Evolutionary conservation across 1,140 invertebrate species (phyloP).

Genomic region (Drosophila nigromelanica): DNA sequence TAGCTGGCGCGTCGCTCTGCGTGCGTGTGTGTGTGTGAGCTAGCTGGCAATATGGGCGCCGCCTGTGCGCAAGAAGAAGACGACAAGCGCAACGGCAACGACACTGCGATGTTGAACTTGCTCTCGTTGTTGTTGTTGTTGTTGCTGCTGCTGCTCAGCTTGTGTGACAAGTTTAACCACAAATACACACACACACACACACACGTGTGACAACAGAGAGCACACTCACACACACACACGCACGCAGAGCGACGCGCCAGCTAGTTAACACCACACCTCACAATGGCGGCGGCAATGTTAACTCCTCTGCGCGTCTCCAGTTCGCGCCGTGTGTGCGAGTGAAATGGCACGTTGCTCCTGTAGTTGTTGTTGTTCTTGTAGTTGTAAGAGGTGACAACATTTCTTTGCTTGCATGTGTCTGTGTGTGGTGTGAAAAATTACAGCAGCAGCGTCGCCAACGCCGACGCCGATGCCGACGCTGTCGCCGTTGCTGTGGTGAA

Average conservation of each 20-base stretch:
- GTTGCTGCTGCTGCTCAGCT: constrained; percentile 59
- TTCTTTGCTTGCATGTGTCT: constrained; percentile 47
- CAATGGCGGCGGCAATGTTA: constrained; percentile 69
- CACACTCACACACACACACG: constrained; percentile 26
- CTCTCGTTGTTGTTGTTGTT: constrained; percentile 52
- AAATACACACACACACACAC: constrained; percentile 60
- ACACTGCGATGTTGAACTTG: constrained; percentile 43
- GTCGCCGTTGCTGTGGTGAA: constrained; percentile 47
- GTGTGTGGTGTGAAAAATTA: constrained; percentile 76
- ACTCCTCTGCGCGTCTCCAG: constrained; percentile 21
- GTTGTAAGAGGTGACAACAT: constrained; percentile 67
- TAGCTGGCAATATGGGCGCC: constrained; percentile 61
- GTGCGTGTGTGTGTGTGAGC: constrained; percentile 50
- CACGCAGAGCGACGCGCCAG: constrained; percentile 55
- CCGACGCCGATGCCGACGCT: constrained; percentile 1
- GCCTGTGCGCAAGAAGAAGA: constrained; percentile 72
- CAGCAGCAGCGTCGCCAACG: constrained; percentile 66
- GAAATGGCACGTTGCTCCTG: constrained; percentile 36
- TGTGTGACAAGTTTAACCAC: constrained; percentile 83
- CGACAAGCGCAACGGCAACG: constrained; percentile 63
- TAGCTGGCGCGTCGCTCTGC: too few relatives aligned
- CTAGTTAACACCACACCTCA: constrained; percentile 71
- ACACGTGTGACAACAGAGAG: constrained; percentile 7
- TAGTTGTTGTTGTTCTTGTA: constrained; percentile 30
- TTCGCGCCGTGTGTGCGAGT: constrained; percentile 32